phyloP scores from a whole-genome alignment of 2,888 invertebrate genomes.

The Caenorhabditis doughertyi region DNA sequence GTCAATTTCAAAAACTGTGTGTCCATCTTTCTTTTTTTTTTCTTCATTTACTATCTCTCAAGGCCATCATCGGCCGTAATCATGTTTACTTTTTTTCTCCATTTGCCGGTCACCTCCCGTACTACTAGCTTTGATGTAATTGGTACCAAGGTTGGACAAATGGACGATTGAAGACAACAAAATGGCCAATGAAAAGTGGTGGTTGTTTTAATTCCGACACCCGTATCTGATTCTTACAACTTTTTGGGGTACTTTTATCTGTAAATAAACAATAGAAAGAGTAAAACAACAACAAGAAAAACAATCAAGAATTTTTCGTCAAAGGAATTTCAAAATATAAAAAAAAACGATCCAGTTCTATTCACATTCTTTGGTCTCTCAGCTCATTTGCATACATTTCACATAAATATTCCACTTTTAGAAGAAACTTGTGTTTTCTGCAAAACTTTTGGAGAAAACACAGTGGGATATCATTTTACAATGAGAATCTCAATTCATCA shows the following conservation, averaged over 20 bases:
- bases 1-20: slow-evolving; percentile 36
- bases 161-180: slow-evolving; percentile 23
- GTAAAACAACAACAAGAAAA: slow-evolving; percentile 32
- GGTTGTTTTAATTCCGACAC: slow-evolving; percentile 49
- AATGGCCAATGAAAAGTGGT: slow-evolving; percentile 1
- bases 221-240: slow-evolving; percentile 45
- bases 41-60: slow-evolving; percentile 39
- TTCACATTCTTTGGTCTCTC: slow-evolving; percentile 41
- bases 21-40: slow-evolving; percentile 29
- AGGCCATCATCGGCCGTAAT: slow-evolving; percentile 58
- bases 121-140: slow-evolving; percentile 58
- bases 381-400: slow-evolving; percentile 37
- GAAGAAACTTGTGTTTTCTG: slow-evolving; percentile 13
- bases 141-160: slow-evolving; percentile 54
- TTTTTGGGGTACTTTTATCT: slow-evolving; percentile 8
- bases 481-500: slow-evolving; percentile 14
- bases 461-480: slow-evolving; percentile 52
- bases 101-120: slow-evolving; percentile 43
- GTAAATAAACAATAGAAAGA: slow-evolving; percentile 2
- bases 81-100: slow-evolving; percentile 48
- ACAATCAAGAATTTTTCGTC: slow-evolving; percentile 38
- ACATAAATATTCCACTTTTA: slow-evolving; percentile 1
- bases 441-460: background rate
- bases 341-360: slow-evolving; percentile 1
- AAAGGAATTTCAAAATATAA: background rate